Evolutionary conservation across 2,888 invertebrate species (phyloP).

Genomic region (Xanthostigma xanthostigma): DNA sequence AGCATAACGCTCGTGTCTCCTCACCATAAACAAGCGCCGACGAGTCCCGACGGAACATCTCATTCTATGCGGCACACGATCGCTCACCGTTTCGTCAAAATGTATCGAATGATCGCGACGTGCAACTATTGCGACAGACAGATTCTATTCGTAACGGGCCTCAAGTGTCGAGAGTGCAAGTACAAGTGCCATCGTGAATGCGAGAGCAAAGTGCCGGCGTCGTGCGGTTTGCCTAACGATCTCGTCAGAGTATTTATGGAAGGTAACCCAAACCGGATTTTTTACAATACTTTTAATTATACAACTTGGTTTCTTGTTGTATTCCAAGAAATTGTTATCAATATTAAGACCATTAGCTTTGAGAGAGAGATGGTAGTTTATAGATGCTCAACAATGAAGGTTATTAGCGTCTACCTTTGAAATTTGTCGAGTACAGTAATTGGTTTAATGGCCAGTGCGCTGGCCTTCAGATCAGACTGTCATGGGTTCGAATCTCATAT

Average conservation of each 20-base stretch:
- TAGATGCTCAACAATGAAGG: too few species aligned
- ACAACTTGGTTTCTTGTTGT: neutral
- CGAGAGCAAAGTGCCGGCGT: conserved; percentile 79
- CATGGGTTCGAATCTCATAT: too few species aligned
- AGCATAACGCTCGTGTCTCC: neutral
- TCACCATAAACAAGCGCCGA: neutral
- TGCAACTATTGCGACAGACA: conserved; percentile 84
- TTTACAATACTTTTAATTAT: conserved; percentile 4
- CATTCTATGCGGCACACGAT: conserved; percentile 77
- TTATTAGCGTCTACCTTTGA: too few species aligned
- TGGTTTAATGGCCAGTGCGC: too few species aligned
- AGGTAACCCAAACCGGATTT: conserved; percentile 22
- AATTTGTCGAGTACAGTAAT: too few species aligned
- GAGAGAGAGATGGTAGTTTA: too few species aligned
- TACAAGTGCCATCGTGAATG: conserved; percentile 82
- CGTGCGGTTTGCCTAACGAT: conserved; percentile 80
- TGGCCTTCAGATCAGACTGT: too few species aligned
- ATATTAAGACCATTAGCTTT: too few species aligned
- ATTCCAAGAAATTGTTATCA: too few species aligned
- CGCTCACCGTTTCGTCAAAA: conserved; percentile 79
- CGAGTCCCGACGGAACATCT: conserved; percentile 16
- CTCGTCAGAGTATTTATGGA: conserved; percentile 68
- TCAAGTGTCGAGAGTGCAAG: conserved; percentile 91
- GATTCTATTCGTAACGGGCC: conserved; percentile 66
- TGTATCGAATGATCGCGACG: conserved; percentile 74